These are phyloP conservation scores for Aphidius colemani DNA, from an alignment of 2,888 invertebrate genomes.

Conservation along the genomic window DNA sequence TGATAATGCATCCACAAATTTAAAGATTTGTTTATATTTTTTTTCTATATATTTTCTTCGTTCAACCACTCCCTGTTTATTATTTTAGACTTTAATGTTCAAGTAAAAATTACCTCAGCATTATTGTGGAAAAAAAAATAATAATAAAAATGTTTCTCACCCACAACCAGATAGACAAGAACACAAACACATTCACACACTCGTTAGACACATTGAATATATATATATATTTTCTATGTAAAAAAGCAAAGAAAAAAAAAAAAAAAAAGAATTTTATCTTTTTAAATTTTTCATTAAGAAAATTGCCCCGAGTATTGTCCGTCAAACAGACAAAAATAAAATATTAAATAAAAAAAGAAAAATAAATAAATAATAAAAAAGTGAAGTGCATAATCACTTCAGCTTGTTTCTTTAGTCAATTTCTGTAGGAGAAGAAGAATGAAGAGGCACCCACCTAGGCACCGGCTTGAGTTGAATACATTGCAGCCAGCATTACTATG, in stretches of 20 bases:
- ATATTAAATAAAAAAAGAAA: slow-evolving; percentile 23
- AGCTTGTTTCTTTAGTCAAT: slow-evolving; percentile 33
- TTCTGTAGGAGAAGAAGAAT: slow-evolving; percentile 51
- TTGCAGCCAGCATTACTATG: slow-evolving; percentile 48
- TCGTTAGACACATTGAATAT: slow-evolving; percentile 9
- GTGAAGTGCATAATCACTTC: slow-evolving; percentile 21
- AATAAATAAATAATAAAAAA: slow-evolving; percentile 24
- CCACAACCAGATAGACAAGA: slow-evolving; percentile 1
- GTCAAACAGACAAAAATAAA: neutral
- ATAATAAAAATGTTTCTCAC: neutral
- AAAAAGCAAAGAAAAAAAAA: neutral
- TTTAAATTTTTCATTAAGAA: too few species aligned
- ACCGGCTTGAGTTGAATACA: slow-evolving; percentile 45
- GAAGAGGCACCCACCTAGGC: slow-evolving; percentile 57
- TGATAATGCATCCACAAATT: too few species aligned
- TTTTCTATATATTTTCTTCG: too few species aligned
- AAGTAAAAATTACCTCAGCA: too few species aligned
- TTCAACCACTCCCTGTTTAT: too few species aligned
- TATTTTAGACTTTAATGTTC: too few species aligned
- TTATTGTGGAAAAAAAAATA: too few species aligned
- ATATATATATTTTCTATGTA: slow-evolving; percentile 2
- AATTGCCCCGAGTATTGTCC: too few species aligned
- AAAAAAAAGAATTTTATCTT: neutral
- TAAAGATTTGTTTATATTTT: too few species aligned
- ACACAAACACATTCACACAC: slow-evolving; percentile 1